A percentile compares a stretch with the other conserved stretches of the same genome.
Evolutionary conservation across 1,140 invertebrate species (phyloP).

Genomic region (Harpegnathos saltator): DNA sequence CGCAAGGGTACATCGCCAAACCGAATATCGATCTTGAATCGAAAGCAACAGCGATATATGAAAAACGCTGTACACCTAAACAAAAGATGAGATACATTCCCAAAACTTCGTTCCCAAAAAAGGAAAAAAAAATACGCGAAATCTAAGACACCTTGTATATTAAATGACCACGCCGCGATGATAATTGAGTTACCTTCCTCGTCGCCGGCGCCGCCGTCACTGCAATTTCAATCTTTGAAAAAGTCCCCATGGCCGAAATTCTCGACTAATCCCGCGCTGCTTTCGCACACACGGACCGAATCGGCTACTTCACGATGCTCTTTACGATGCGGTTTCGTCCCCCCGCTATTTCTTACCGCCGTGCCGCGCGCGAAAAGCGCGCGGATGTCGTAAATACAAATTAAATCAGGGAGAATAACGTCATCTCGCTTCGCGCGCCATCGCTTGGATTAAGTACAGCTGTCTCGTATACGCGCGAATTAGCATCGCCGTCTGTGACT

Average conservation of each 20-base stretch:
- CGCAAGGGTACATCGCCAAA: conserved; percentile 3
- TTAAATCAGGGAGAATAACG: background rate
- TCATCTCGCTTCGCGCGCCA: background rate
- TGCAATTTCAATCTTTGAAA: conserved; percentile 76
- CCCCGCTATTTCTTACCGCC: background rate
- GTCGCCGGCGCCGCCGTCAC: conserved; percentile 55
- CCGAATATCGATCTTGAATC: background rate
- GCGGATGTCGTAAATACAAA: background rate
- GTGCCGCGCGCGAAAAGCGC: background rate
- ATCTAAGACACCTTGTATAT: conserved; percentile 7
- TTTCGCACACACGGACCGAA: conserved; percentile 30
- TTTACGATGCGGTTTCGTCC: background rate
- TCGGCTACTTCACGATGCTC: conserved; percentile 21
- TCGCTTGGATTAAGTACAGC: background rate
- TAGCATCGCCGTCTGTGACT: background rate
- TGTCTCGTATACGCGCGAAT: background rate
- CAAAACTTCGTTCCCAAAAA: too few relatives aligned
- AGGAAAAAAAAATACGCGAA: conserved; percentile 1
- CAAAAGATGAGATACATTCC: too few relatives aligned
- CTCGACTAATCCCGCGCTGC: conserved; percentile 5
- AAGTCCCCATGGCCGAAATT: conserved; percentile 57
- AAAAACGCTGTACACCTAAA: background rate
- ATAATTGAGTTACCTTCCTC: conserved; percentile 80
- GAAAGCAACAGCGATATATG: background rate
- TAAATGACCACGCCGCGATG: conserved; percentile 42